Evolutionary conservation across 2,888 invertebrate species (phyloP).

Genomic region (Phania funesta): DNA sequence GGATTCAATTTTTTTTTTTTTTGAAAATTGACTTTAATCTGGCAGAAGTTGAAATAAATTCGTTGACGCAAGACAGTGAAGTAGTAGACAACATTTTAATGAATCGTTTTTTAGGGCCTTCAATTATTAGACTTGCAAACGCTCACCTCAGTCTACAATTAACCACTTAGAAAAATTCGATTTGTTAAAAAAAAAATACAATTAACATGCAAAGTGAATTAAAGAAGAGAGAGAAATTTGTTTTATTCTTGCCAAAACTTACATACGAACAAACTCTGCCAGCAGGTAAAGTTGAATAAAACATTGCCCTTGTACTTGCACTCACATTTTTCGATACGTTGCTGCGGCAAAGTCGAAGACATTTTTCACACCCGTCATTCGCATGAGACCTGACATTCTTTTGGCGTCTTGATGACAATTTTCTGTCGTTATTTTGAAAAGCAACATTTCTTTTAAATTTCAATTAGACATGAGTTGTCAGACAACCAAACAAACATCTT

Average conservation of each 20-base stretch:
- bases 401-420: constrained; percentile 5
- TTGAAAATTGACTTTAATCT: too few species aligned
- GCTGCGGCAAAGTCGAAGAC: neutral
- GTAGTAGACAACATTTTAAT: too few species aligned
- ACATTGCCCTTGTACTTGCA: too few species aligned
- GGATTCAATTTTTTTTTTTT: too few species aligned
- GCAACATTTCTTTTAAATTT: constrained; percentile 5
- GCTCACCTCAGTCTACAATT: neutral
- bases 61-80: too few species aligned
- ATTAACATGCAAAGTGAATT: neutral
- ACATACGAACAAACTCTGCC: neutral
- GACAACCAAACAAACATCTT: neutral
- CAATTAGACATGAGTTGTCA: neutral
- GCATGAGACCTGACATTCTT: constrained; percentile 5
- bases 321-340: neutral
- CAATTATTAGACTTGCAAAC: too few species aligned
- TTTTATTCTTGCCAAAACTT: neutral
- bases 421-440: neutral
- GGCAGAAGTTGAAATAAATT: too few species aligned
- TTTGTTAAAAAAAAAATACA: neutral
- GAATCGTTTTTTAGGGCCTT: too few species aligned
- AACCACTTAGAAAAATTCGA: neutral
- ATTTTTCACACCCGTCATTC: constrained; percentile 26
- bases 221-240: neutral
- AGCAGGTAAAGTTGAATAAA: too few species aligned